phyloP scores from a whole-genome alignment of 2,113 vertebrate genomes.

The Myotis yumanensis region DNA sequence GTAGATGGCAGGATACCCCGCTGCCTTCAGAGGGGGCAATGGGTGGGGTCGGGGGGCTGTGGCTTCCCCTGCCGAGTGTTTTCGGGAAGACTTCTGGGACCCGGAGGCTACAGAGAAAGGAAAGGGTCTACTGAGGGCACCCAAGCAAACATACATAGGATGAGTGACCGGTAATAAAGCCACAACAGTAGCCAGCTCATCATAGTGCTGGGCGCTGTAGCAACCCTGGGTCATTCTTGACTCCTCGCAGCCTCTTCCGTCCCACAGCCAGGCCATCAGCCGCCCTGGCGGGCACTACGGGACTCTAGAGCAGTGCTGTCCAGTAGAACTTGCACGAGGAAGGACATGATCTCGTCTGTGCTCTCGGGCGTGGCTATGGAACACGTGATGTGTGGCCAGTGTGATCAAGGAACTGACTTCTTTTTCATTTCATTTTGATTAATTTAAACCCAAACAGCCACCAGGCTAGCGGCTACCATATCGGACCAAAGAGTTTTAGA shows the following conservation, averaged over 20 bases:
- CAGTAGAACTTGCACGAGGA: background rate
- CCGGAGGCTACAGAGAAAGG: background rate
- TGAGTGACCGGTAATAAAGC: rapidly evolving
- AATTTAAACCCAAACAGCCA: background rate
- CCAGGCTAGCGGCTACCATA: rapidly evolving
- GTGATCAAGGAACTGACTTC: background rate
- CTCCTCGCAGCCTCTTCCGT: rapidly evolving
- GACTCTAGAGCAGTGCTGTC: background rate
- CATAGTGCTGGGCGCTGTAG: rapidly evolving
- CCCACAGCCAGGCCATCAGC: rapidly evolving
- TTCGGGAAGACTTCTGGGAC: background rate
- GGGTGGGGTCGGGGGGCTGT: too few species aligned
- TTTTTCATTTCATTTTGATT: background rate
- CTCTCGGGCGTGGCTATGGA: rapidly evolving
- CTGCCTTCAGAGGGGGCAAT: too few species aligned
- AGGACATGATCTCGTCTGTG: rapidly evolving
- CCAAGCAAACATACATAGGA: rapidly evolving
- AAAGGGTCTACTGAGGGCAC: rapidly evolving
- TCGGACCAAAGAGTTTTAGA: rapidly evolving
- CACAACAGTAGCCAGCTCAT: rapidly evolving
- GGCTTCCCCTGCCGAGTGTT: too few species aligned
- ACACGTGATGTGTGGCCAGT: background rate
- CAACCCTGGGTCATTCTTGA: rapidly evolving
- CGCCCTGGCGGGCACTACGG: rapidly evolving
- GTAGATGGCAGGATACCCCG: background rate